phyloP scores from a whole-genome alignment of 1,140 invertebrate genomes.

The Sogatella furcifera region DNA sequence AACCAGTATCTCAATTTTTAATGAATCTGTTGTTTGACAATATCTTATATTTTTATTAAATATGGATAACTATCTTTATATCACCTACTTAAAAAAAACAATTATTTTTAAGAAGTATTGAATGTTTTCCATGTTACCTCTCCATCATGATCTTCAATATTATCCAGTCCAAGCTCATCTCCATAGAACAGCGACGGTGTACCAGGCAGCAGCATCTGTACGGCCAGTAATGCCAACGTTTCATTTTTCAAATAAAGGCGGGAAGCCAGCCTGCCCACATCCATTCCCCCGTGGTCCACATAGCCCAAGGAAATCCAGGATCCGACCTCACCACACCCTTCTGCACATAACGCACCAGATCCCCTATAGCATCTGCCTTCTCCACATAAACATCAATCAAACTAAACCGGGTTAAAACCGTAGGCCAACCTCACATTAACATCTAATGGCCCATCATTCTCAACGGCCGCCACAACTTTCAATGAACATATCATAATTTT shows the following conservation, averaged over 20 bases:
- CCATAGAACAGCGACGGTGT: constrained; percentile 72
- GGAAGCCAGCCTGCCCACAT: constrained; percentile 44
- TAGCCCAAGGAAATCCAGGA: constrained; percentile 55
- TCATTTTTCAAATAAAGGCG: constrained; percentile 41
- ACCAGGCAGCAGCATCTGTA: constrained; percentile 65
- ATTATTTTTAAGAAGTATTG: too few relatives aligned
- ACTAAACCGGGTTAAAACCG: constrained; percentile 50
- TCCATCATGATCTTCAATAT: constrained; percentile 17
- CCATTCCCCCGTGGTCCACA: constrained; percentile 59
- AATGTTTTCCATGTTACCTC: too few relatives aligned
- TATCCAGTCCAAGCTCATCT: constrained; percentile 55
- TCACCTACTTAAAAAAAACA: too few relatives aligned
- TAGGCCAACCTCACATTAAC: constrained; percentile 30
- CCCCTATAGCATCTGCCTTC: constrained; percentile 41
- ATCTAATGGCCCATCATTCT: constrained; percentile 24
- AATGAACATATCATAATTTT: constrained; percentile 56
- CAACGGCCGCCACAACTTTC: constrained; percentile 31
- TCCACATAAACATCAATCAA: constrained; percentile 56
- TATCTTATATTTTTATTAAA: too few relatives aligned
- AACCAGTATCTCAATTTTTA: too few relatives aligned
- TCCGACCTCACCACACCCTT: constrained; percentile 45
- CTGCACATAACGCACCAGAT: constrained; percentile 42
- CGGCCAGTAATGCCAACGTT: constrained; percentile 46
- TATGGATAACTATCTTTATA: too few relatives aligned
- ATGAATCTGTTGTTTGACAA: too few relatives aligned